Evolutionary conservation across 2,888 invertebrate genomes (phyloP).

Genomic region (Acronicta alni): DNA sequence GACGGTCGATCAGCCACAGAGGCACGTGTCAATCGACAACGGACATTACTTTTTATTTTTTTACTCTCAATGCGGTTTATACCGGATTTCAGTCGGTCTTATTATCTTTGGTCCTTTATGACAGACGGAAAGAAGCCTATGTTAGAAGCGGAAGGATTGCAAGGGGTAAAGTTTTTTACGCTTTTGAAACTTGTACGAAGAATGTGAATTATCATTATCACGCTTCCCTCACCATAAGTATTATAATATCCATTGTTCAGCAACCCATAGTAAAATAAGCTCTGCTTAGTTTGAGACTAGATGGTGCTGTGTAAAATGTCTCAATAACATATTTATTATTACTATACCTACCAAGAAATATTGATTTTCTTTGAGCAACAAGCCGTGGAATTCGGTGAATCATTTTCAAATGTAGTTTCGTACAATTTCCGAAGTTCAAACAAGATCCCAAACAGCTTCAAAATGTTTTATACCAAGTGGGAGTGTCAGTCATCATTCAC

Average conservation of each 20-base stretch:
- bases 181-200: too few species aligned
- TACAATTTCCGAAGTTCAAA: slow-evolving; percentile 44
- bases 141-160: too few species aligned
- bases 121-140: too few species aligned
- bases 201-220: too few species aligned
- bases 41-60: slow-evolving; percentile 58
- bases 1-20: slow-evolving; percentile 60
- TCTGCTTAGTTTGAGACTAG: too few species aligned
- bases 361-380: slow-evolving; percentile 11
- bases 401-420: slow-evolving; percentile 35
- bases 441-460: slow-evolving; percentile 56
- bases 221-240: too few species aligned
- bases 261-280: too few species aligned
- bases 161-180: too few species aligned
- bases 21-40: slow-evolving; percentile 67
- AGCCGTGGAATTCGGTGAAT: slow-evolving; percentile 28
- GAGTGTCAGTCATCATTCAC: slow-evolving; percentile 72
- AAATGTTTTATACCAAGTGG: slow-evolving; percentile 64
- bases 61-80: slow-evolving; percentile 50
- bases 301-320: too few species aligned
- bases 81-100: slow-evolving; percentile 51
- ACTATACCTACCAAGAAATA: slow-evolving; percentile 4
- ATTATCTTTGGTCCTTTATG: slow-evolving; percentile 45
- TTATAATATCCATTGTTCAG: too few species aligned
- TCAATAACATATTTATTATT: not conserved